A percentile compares a stretch with the other conserved stretches of the same genome.
Evolutionary conservation across 92 coral and sea anemone genomes (phyloP).

Genomic region (Phymanthus crucifer): DNA sequence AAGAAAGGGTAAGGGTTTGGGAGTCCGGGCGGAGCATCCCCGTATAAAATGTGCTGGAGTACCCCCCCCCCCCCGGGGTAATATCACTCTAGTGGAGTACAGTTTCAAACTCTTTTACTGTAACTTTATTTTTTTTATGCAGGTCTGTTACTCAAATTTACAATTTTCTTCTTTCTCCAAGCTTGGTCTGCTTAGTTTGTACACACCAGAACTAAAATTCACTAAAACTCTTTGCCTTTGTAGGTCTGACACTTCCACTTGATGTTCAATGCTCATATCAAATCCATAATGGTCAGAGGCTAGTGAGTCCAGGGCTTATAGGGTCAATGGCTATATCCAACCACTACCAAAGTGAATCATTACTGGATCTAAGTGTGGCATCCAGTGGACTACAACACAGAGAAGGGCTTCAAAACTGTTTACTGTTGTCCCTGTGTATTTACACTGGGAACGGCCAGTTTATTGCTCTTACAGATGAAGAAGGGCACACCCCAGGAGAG

Average conservation of each 20-base stretch:
- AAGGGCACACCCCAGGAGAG: slow-evolving; percentile 82
- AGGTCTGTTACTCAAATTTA: too few relatives aligned
- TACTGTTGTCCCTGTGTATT: slow-evolving; percentile 83
- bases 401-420: slow-evolving; percentile 79
- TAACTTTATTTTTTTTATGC: too few relatives aligned
- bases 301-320: slow-evolving; percentile 82
- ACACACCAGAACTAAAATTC: not conserved
- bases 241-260: slow-evolving; percentile 78
- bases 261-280: slow-evolving; percentile 88
- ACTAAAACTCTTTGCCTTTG: not conserved
- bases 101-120: too few relatives aligned
- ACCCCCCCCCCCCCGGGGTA: too few relatives aligned
- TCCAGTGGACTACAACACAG: slow-evolving; percentile 72
- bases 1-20: too few relatives aligned
- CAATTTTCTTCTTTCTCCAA: not conserved
- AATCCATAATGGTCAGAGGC: slow-evolving; percentile 93
- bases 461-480: slow-evolving; percentile 84
- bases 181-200: not conserved
- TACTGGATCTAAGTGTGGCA: slow-evolving; percentile 67
- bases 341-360: slow-evolving; percentile 93
- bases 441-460: slow-evolving; percentile 93
- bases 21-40: too few relatives aligned
- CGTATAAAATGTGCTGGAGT: too few relatives aligned
- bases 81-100: too few relatives aligned
- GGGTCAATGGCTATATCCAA: slow-evolving; percentile 92